Evolutionary conservation across 2,797 vertebrate species (phyloP), one percentile per base, ranked within the genome.

Genomic region (Sebastiscus tertius): DNA sequence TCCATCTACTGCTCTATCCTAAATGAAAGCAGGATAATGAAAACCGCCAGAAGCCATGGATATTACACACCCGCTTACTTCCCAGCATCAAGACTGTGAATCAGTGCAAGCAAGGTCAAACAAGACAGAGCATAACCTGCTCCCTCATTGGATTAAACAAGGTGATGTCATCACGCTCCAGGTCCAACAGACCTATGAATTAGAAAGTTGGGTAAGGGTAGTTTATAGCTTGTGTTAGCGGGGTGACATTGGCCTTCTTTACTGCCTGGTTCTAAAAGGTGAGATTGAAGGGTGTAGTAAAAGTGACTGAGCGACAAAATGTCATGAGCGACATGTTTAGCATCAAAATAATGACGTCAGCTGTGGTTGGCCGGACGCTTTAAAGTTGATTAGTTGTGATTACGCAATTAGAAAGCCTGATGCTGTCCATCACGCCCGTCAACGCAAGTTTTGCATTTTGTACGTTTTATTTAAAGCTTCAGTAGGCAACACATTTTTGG

Each of bases 241-340:
- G 69, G 79, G 83, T 87, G 90, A 91, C 88, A 89, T 87, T 92
- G 91, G 83, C 67, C 80, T 86, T 71, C 71, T 90, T 91, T 89
- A 92, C 61, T 73, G 72, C 87, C 56, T 26, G 71, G 77, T 81
- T 78, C 82, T 83, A 71, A 87, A 90, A 84, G 80, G 85, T 85
- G 79, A 83, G 81, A 90, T 85, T 87, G 84, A 90, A 83, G 68
- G 33, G 26, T 79, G 52, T 33, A 58, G 71, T 88, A 80, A 91
- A 88, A 85, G 59, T 20, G 49, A 54, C 49, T 52, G 42, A 9
- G 46, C 3, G 46, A 49, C 46, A 49, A 79, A 63, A 71, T 65
- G 39, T 39, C 3, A 72, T 76, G 76, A 77, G 55, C 2, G 74
- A 78, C 82, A 86, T 83, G 66, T 80, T 87, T 55, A 88, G 75